Evolutionary conservation across 1,140 invertebrate species (phyloP), one percentile per base, ranked within the genome.

Genomic region (Trachymyrmex septentrionalis): DNA sequence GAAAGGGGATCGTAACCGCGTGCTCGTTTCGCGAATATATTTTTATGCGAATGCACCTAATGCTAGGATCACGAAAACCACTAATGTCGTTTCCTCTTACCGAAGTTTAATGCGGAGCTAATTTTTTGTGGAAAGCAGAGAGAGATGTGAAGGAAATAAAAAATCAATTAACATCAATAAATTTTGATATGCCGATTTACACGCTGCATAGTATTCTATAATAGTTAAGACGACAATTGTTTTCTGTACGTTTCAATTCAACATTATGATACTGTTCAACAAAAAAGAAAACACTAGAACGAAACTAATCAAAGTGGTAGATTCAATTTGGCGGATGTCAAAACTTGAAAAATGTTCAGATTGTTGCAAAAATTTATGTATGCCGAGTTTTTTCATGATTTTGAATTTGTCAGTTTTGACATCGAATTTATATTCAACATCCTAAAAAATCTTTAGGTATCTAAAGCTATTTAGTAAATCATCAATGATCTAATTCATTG

Each of bases 51-150:
- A 24, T 38, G 48, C 71, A 44, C 14, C 61, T 78, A 85, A 66
- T 78, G 48, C 64, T 24, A 21, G 72, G 53, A 72, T 86, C 73
- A 78, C 85, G 75, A 86, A 78, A 78, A 73, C 34, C 12, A 38
- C 63, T n/a, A 48, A 1, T 10, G 38, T 9, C 34, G 4, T 44
- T 75, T 44, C 48, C 27, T 55, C 48, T 48, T 24, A 34, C 14
- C 69, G 10, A 48, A 61, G n/a, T 84, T 75, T 30, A 48, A 30
- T 19, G 34, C 21, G 48, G 14, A 38, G 53, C 16, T 80, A 57
- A 19, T 50, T 66, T 21, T 80, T 30, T 24, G 19, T 38, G 10
- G 4, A 7, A 71, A 3, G 6, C 48, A n/a, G 3, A 53, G 19
- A 53, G 19, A 5, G 4, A 48, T 10, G 24, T 5, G 27, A 30